These are phyloP conservation scores for Carollia perspicillata DNA, from an alignment of 2,113 vertebrate species.

Conservation along the genomic window DNA sequence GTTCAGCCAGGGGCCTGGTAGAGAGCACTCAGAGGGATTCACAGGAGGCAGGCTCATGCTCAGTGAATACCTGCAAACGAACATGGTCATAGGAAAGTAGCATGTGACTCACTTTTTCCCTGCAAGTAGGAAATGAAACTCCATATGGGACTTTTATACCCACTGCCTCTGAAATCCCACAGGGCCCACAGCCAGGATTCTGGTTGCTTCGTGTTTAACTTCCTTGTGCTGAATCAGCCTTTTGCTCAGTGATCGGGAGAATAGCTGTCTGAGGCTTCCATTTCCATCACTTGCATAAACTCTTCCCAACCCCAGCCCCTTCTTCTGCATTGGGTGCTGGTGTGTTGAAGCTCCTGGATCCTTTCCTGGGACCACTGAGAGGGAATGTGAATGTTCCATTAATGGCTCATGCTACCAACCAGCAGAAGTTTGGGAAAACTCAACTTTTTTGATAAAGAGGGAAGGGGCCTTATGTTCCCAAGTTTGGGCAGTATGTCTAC, in stretches of 20 bases:
- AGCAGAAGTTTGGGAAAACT: background rate
- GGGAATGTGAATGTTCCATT: background rate
- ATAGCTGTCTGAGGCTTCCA: background rate
- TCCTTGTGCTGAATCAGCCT: background rate
- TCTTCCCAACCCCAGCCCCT: background rate
- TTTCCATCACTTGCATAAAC: background rate
- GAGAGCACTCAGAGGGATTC: background rate
- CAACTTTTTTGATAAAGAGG: background rate
- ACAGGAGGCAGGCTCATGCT: background rate
- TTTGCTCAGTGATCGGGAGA: background rate
- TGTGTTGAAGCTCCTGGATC: background rate
- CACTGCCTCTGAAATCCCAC: background rate
- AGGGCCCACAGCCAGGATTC: background rate
- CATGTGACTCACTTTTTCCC: background rate
- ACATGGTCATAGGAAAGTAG: background rate
- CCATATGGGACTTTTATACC: background rate
- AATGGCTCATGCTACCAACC: background rate
- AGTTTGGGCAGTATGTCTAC: background rate
- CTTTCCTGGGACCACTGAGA: background rate
- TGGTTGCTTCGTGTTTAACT: background rate
- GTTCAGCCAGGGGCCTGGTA: background rate
- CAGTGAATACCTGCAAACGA: background rate
- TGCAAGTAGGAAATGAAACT: constrained; percentile 46
- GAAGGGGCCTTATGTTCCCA: background rate
- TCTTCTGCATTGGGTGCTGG: background rate